Evolutionary conservation across 1,140 invertebrate species (phyloP).

Genomic region (Papilio machaon): DNA sequence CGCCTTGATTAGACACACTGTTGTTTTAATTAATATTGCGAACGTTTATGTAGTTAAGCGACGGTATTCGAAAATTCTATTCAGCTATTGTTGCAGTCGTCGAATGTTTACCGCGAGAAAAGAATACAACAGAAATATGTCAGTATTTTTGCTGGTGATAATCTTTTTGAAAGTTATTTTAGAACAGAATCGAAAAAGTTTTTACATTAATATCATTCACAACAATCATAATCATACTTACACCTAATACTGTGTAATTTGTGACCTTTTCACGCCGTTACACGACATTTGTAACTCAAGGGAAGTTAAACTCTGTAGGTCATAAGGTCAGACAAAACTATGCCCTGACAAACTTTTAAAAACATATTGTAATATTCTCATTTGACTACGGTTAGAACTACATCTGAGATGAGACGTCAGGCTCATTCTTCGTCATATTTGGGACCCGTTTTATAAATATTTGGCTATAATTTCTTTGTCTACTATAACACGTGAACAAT

Average conservation of each 20-base stretch:
- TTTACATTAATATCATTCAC: slow-evolving; percentile 8
- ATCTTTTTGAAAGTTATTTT: background rate
- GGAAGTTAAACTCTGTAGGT: background rate
- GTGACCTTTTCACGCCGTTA: background rate
- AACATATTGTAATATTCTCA: background rate
- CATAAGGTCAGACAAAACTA: background rate
- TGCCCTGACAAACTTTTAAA: too few species aligned
- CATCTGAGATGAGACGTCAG: background rate
- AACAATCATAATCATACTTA: slow-evolving; percentile 8
- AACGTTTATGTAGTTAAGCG: background rate
- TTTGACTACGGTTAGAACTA: background rate
- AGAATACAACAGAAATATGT: background rate
- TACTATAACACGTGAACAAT: background rate
- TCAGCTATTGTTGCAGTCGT: background rate
- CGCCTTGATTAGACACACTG: slow-evolving; percentile 28
- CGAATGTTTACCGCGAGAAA: background rate
- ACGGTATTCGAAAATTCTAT: slow-evolving; percentile 11
- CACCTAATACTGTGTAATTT: background rate
- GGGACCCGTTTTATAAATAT: too few species aligned
- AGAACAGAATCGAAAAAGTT: background rate
- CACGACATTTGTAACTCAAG: background rate
- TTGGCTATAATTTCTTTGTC: background rate
- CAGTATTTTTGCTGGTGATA: background rate
- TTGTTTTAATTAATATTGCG: slow-evolving; percentile 29
- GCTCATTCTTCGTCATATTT: too few species aligned